Evolutionary conservation across 2,888 invertebrate species (phyloP).

Genomic region (Eupithecia insigniata): DNA sequence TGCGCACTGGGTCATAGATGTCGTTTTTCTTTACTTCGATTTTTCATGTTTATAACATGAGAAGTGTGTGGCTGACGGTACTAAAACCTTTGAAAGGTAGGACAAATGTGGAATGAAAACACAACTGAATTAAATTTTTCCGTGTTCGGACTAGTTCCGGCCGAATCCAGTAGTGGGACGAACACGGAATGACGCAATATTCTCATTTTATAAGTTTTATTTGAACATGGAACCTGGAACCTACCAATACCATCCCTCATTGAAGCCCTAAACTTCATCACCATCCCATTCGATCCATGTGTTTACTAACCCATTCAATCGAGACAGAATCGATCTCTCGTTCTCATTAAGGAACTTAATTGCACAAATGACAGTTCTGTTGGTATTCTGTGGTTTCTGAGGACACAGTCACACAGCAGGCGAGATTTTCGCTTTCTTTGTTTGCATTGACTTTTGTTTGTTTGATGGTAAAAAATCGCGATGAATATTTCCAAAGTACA

Average conservation of each 20-base stretch:
- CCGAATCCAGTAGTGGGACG: too few relatives aligned
- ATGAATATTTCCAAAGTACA: neutral
- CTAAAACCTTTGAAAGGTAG: too few relatives aligned
- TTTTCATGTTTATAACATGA: neutral
- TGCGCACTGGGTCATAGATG: neutral
- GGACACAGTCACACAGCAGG: neutral
- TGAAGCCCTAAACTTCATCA: conserved; percentile 3
- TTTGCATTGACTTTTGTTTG: neutral
- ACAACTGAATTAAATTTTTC: too few relatives aligned
- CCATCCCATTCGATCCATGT: neutral
- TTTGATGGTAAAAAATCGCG: neutral
- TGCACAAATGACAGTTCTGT: conserved; percentile 70
- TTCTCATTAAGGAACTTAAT: conserved; percentile 64
- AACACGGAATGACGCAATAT: too few relatives aligned
- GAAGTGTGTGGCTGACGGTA: too few relatives aligned
- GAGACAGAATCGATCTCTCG: conserved; percentile 42
- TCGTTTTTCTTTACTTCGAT: neutral
- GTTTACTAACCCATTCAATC: conserved; percentile 20
- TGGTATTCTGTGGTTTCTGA: conserved; percentile 10
- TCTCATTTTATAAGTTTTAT: neutral
- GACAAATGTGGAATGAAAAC: too few relatives aligned
- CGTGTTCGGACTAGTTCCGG: too few relatives aligned
- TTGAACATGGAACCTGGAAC: neutral
- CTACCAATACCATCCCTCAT: neutral
- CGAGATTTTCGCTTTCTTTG: neutral